These are phyloP conservation scores for Thunnus albacares DNA, from an alignment of 2,797 vertebrate genomes.

Conservation along the genomic window DNA sequence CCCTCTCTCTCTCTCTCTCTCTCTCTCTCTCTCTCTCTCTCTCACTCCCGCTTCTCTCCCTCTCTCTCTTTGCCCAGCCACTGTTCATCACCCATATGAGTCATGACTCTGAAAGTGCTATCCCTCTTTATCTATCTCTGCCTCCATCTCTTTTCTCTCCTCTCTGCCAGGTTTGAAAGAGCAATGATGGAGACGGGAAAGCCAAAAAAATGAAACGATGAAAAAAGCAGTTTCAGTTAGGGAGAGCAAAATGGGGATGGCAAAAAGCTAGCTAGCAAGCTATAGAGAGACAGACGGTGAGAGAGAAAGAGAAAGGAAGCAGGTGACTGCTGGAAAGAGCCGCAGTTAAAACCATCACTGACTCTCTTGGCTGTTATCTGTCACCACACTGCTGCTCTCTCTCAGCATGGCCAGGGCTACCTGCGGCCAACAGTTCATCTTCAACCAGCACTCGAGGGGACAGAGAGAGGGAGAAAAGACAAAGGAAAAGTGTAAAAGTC, in stretches of 20 bases:
- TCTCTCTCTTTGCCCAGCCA: constrained; percentile 14
- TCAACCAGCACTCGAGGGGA: constrained; percentile 49
- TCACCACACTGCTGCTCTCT: constrained; percentile 48
- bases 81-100: constrained; percentile 48
- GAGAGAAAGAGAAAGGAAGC: constrained; percentile 41
- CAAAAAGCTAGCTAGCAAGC: background rate
- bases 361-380: constrained; percentile 59
- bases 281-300: background rate
- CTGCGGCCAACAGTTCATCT: constrained; percentile 66
- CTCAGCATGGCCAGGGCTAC: constrained; percentile 41
- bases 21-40: constrained; percentile 2
- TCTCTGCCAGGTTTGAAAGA: constrained; percentile 58
- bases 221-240: constrained; percentile 32
- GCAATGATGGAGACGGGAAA: constrained; percentile 29
- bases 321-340: constrained; percentile 56
- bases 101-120: constrained; percentile 56
- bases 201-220: constrained; percentile 25
- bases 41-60: too few relatives aligned
- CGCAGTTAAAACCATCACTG: constrained; percentile 55
- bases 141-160: constrained; percentile 42
- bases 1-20: constrained; percentile 1
- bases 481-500: constrained; percentile 30
- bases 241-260: background rate
- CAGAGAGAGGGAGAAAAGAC: constrained; percentile 38
- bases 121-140: constrained; percentile 51